Evolutionary conservation across 2,888 invertebrate genomes (phyloP).

Genomic region (Pandemis corylana): DNA sequence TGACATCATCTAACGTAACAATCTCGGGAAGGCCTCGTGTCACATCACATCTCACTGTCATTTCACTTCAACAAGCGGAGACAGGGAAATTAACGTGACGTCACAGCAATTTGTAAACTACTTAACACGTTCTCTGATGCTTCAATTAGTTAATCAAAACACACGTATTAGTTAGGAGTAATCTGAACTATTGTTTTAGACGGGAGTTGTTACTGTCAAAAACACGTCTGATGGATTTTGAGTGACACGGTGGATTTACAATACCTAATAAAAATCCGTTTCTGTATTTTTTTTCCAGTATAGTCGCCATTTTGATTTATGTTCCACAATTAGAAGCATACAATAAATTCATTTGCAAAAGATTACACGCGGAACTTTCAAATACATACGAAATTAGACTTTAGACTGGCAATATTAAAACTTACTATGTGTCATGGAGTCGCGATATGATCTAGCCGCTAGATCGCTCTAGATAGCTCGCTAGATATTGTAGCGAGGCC

Average conservation of each 20-base stretch:
- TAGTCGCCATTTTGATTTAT: not conserved
- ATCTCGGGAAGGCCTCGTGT: not conserved
- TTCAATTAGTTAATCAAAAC: constrained; percentile 12
- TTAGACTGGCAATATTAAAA: not conserved
- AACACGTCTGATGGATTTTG: not conserved
- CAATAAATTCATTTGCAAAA: not conserved
- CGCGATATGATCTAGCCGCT: not conserved
- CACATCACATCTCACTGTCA: constrained; percentile 12
- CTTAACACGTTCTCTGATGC: constrained; percentile 11
- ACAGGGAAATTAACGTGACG: constrained; percentile 28
- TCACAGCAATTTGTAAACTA: constrained; percentile 20
- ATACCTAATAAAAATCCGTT: not conserved
- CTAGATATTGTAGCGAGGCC: no score
- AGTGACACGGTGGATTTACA: no score
- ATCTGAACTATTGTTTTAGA: constrained; percentile 8
- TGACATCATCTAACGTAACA: not conserved
- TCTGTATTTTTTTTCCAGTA: not conserved
- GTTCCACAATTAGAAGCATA: not conserved
- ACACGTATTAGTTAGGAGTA: constrained; percentile 5
- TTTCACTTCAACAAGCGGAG: not conserved
- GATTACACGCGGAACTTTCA: not conserved
- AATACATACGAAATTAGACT: not conserved
- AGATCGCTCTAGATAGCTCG: no score
- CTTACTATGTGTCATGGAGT: not conserved
- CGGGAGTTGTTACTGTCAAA: not conserved